phyloP scores from a whole-genome alignment of 64 coral and sea anemone species.

The Montipora sp. region DNA sequence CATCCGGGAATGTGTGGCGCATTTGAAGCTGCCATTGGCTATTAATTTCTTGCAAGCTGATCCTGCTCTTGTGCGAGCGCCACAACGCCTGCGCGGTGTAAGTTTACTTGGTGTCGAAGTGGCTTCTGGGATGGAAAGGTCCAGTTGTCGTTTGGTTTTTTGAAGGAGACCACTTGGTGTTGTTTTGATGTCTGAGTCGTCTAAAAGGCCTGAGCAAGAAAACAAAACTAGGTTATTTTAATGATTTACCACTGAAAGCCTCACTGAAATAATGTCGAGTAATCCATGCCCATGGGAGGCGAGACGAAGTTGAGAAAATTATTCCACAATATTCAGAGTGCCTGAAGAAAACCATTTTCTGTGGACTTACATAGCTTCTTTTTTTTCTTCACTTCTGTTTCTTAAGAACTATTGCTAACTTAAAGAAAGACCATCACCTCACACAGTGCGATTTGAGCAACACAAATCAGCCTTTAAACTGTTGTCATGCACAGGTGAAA shows the following conservation, averaged over 20 bases:
- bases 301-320: no score
- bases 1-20: constrained; percentile 56
- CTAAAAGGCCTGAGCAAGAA: background rate
- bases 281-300: no score
- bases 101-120: constrained; percentile 67
- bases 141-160: constrained; percentile 41
- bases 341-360: no score
- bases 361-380: no score
- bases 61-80: constrained; percentile 78
- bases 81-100: constrained; percentile 68
- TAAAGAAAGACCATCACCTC: no score
- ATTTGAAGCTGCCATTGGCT: constrained; percentile 70
- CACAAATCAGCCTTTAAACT: background rate
- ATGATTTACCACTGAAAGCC: background rate
- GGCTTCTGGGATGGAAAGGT: constrained; percentile 43
- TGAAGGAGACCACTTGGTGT: background rate
- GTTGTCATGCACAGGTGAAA: background rate
- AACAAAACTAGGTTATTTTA: background rate
- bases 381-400: no score
- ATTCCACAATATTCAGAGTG: no score
- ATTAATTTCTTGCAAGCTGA: constrained; percentile 78
- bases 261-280: no score
- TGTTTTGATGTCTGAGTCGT: background rate
- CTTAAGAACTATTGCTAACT: no score
- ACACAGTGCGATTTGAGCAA: background rate